Base-by-base conservation (phyloP, 1,140 invertebrate genomes). In the Drosophila murphyi region DNA sequence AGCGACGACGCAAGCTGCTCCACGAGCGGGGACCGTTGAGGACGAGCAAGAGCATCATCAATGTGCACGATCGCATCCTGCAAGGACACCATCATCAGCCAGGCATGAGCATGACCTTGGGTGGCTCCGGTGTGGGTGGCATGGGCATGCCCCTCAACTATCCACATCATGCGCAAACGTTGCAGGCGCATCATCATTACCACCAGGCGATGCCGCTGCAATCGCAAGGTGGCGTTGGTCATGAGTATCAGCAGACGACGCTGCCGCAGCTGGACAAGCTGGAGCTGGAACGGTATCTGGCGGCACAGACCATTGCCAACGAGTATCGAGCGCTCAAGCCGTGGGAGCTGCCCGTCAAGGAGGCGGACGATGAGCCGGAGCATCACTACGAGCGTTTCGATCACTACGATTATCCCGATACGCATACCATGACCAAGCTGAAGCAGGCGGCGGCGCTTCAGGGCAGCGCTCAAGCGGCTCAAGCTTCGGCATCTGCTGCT, bases 301-400 rank as follows among this genome's bases (percentile, higher is more conserved):
- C 92, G 3, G 92, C 91, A 55, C 92, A 92, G 76, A 79, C 72
- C 2, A 92, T 92, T 29, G 83, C 87, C 51, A 92, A 92, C 52
- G 92, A 92, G 63, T 92, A 92, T 47, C 59, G 92, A 37, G 92
- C 92, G 0, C 72, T 92, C 8, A 92, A 92, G 61, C 92, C 90
- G 3, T 92, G 92, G 92, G 92, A 92, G 41, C 62, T 92, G 74
- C 87, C 91, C 41, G 80, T 91, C 2, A 92, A 92, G 70, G 87
- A 92, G 63, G 80, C 81, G 12, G 80, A 82, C 54, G 92, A 92
- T 29, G 92, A 92, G 56, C 92, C 92, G 12, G 92, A 92, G 54
- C 92, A 92, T 61, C 74, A 92, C 5, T 92, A 92, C 65, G 92
- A 92, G 64, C 91, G 92, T 34, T 92, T 92, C 72, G 92, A 92